These are phyloP conservation scores for Numida meleagris DNA, from an alignment of 2,113 vertebrate species.

Conservation along the genomic window DNA sequence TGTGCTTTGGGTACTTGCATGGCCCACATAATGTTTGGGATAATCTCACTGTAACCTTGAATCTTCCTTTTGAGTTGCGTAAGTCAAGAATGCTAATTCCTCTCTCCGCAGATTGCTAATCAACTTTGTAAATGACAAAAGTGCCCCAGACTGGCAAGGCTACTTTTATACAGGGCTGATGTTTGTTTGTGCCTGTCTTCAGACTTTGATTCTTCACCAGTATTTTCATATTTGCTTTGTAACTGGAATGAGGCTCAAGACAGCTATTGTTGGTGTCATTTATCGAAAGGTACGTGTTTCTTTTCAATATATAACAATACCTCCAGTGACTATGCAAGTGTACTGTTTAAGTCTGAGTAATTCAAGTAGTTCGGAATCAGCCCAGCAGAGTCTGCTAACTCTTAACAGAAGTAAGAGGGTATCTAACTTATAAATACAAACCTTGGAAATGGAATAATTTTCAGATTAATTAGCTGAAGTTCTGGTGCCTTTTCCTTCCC, in stretches of 20 bases:
- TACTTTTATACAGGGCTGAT: slow-evolving; percentile 90
- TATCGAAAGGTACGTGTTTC: slow-evolving; percentile 88
- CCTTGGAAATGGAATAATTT: not conserved
- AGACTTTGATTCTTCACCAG: slow-evolving; percentile 92
- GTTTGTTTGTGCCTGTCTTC: slow-evolving; percentile 87
- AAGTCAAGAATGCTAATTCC: not conserved
- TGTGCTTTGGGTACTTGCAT: not conserved
- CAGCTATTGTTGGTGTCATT: slow-evolving; percentile 90
- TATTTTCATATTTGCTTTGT: slow-evolving; percentile 98
- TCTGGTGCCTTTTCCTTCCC: not conserved
- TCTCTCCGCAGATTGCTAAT: slow-evolving; percentile 84
- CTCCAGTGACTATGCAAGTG: not conserved
- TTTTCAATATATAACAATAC: accelerated
- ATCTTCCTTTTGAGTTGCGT: not conserved
- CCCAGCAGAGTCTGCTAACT: not conserved
- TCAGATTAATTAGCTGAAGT: not conserved
- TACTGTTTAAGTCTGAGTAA: not conserved
- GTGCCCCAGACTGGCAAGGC: slow-evolving; percentile 91
- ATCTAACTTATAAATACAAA: not conserved
- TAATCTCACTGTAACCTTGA: not conserved
- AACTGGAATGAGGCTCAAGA: slow-evolving; percentile 94
- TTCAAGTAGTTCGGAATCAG: not conserved
- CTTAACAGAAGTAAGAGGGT: not conserved
- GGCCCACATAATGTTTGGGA: not conserved
- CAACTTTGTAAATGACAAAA: slow-evolving; percentile 83